These are phyloP conservation scores for Mnemiopsis leidyi DNA, from an alignment of 37 sponge, comb jelly and placozoan species.

Conservation along the genomic window DNA sequence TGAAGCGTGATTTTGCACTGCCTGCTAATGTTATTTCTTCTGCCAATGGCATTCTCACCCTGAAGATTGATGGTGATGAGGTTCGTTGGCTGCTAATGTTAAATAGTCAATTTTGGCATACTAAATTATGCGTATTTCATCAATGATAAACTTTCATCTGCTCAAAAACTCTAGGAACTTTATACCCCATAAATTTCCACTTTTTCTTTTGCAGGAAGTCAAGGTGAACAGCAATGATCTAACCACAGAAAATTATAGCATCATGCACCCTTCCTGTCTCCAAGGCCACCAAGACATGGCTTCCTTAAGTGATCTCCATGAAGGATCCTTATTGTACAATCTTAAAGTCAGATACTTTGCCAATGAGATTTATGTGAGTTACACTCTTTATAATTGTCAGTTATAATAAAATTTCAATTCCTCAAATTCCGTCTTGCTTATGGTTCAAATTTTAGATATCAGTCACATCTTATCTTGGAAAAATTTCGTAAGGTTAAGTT, in stretches of 20 bases:
- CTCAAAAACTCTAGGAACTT: too few species aligned
- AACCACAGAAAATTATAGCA: constrained; percentile 6
- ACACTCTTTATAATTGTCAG: too few species aligned
- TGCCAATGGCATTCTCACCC: constrained; percentile 28
- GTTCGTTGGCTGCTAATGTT: neutral
- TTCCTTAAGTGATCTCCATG: constrained; percentile 87
- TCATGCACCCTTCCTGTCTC: constrained; percentile 83
- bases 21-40: constrained; percentile 41
- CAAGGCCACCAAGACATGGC: constrained; percentile 93
- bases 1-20: neutral
- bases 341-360: constrained; percentile 79
- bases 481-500: too few species aligned
- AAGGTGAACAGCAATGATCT: constrained; percentile 45
- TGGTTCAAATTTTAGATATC: too few species aligned
- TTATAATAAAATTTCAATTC: too few species aligned
- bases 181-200: neutral
- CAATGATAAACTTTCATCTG: too few species aligned
- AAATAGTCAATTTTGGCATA: neutral
- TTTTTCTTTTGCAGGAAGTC: neutral
- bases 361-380: constrained; percentile 85
- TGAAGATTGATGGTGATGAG: constrained; percentile 65
- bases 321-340: constrained; percentile 93
- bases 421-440: too few species aligned
- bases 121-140: too few species aligned
- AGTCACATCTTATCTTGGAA: too few species aligned